A percentile compares a stretch with the other conserved stretches of the same genome.
These are phyloP conservation scores for Agrotis segetum DNA, from an alignment of 2,888 invertebrate genomes.

Conservation along the genomic window DNA sequence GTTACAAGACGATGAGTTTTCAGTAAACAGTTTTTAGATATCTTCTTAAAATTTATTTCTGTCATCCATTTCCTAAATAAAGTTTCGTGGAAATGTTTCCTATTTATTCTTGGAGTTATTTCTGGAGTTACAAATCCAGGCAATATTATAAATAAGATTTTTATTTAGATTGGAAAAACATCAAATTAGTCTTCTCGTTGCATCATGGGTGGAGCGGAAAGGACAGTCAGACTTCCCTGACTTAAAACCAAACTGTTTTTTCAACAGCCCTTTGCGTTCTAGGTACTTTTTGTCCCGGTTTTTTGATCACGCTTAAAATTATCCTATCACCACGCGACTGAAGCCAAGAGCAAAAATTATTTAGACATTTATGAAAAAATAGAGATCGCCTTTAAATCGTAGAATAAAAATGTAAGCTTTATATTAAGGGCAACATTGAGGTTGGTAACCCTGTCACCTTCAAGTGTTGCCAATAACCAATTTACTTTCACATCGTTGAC, in stretches of 20 bases:
- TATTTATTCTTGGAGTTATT: neutral
- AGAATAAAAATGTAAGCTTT: neutral
- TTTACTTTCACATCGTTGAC: slow-evolving; percentile 28
- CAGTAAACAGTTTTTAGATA: slow-evolving; percentile 9
- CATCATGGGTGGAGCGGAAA: too few relatives aligned
- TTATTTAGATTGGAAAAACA: too few relatives aligned
- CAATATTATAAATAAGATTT: too few relatives aligned
- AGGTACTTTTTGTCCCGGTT: too few relatives aligned
- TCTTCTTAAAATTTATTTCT: slow-evolving; percentile 12
- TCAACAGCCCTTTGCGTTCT: too few relatives aligned
- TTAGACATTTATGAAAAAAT: slow-evolving; percentile 3
- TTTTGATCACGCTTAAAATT: too few relatives aligned
- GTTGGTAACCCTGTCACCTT: slow-evolving; percentile 6
- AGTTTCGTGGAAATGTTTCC: neutral
- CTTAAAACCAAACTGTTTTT: too few relatives aligned
- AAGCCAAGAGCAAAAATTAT: neutral
- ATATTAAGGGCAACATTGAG: slow-evolving; percentile 22
- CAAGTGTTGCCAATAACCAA: slow-evolving; percentile 23
- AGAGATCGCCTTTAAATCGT: neutral
- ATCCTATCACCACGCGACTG: too few relatives aligned
- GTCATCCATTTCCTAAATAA: neutral
- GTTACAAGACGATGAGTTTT: slow-evolving; percentile 5
- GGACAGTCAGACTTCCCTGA: too few relatives aligned
- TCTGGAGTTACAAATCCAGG: neutral
- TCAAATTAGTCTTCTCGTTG: too few relatives aligned